These are phyloP conservation scores for Limnothrissa miodon DNA, from an alignment of 2,113 vertebrate species.

Conservation along the genomic window DNA sequence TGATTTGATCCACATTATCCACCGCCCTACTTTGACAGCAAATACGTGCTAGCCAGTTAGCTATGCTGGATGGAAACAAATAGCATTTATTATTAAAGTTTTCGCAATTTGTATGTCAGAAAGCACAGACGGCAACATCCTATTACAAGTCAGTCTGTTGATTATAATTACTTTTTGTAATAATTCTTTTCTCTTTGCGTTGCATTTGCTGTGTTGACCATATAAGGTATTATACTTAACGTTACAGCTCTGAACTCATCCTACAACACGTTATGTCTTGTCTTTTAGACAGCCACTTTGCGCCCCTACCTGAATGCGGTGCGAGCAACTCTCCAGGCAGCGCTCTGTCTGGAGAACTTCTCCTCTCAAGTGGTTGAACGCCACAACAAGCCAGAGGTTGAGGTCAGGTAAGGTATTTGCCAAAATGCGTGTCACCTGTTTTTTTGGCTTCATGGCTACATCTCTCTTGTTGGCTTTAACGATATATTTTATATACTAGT, in stretches of 20 bases:
- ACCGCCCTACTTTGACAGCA: not conserved
- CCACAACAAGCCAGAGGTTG: conserved; percentile 98
- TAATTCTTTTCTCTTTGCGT: not conserved
- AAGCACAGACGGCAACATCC: not conserved
- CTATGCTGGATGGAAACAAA: not conserved
- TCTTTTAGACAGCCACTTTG: conserved; percentile 86
- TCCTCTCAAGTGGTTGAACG: conserved; percentile 97
- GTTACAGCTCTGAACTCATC: not conserved
- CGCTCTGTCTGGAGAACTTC: conserved; percentile 97
- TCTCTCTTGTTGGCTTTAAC: not conserved
- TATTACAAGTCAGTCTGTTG: not conserved
- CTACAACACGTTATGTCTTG: not conserved
- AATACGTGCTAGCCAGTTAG: not conserved
- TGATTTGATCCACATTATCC: not conserved
- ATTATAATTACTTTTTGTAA: too few species aligned
- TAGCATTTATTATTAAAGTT: not conserved
- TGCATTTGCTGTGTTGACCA: not conserved
- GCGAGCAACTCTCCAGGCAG: conserved; percentile 94
- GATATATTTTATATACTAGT: not conserved
- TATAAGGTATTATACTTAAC: not conserved
- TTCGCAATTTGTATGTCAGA: not conserved
- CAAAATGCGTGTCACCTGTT: too few species aligned
- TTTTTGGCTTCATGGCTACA: too few species aligned
- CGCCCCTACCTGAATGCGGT: conserved; percentile 97
- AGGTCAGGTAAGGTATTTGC: conserved; percentile 82